Evolutionary conservation across 2,888 invertebrate species (phyloP).

Genomic region (Vanessa cardui): DNA sequence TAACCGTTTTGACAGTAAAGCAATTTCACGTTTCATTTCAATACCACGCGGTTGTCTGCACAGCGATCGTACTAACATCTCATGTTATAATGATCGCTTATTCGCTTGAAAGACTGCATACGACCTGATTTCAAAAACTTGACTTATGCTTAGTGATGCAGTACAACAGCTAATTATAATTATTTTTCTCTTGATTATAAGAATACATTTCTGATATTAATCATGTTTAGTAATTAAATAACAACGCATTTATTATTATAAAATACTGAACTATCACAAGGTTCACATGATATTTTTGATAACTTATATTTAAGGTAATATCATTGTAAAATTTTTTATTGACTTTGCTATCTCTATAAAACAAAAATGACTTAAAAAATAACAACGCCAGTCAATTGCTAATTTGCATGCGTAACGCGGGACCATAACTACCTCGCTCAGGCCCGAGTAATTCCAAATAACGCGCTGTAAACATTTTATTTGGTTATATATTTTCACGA

Average conservation of each 20-base stretch:
- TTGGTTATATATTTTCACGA: slow-evolving; percentile 51
- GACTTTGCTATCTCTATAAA: background rate
- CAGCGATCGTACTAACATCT: slow-evolving; percentile 31
- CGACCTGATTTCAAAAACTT: slow-evolving; percentile 32
- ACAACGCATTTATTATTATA: too few relatives aligned
- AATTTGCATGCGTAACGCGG: slow-evolving; percentile 70
- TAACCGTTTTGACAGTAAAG: slow-evolving; percentile 37
- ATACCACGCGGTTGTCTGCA: slow-evolving; percentile 37
- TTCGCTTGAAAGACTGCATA: slow-evolving; percentile 28
- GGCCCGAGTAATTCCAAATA: slow-evolving; percentile 61
- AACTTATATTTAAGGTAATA: too few relatives aligned
- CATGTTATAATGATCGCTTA: slow-evolving; percentile 37
- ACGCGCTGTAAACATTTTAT: slow-evolving; percentile 58
- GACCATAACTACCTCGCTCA: slow-evolving; percentile 58
- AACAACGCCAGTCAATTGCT: slow-evolving; percentile 55
- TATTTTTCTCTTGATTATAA: background rate
- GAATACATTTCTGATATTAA: background rate
- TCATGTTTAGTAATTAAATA: too few relatives aligned
- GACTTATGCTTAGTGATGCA: slow-evolving; percentile 15
- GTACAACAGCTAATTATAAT: slow-evolving; percentile 18
- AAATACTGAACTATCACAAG: too few relatives aligned
- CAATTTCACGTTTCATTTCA: slow-evolving; percentile 40
- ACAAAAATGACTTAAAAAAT: slow-evolving; percentile 55
- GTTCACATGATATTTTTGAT: too few relatives aligned
- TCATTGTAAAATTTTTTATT: too few relatives aligned